Conservation (phyloP, 2,888 invertebrate genomes). For the Chesias legatella region DNA sequence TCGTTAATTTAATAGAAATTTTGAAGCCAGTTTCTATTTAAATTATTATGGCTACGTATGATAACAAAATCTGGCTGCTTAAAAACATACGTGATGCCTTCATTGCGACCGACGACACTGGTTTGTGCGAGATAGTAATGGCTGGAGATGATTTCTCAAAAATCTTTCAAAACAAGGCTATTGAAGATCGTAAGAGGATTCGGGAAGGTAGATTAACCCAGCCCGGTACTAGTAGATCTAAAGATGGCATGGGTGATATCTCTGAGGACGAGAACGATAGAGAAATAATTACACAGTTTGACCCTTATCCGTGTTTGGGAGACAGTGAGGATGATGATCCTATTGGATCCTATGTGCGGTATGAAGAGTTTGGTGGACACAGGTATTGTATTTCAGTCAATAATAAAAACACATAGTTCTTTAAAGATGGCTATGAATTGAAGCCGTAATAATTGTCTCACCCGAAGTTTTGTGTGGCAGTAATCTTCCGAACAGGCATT, state of each 20-base stretch:
- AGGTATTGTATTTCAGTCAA: slow-evolving; percentile 41
- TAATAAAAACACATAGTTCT: neutral
- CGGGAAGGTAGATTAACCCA: slow-evolving; percentile 50
- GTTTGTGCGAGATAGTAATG: slow-evolving; percentile 96
- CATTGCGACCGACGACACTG: slow-evolving; percentile 96
- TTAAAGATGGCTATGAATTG: no score
- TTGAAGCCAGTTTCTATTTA: neutral
- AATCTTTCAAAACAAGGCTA: slow-evolving; percentile 68
- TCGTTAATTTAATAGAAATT: no score
- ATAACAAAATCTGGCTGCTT: slow-evolving; percentile 95
- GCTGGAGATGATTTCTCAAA: slow-evolving; percentile 89
- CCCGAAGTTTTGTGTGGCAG: no score
- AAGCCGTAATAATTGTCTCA: no score
- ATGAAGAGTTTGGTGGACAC: slow-evolving; percentile 82
- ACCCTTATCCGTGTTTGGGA: slow-evolving; percentile 88
- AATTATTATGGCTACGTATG: slow-evolving; percentile 90
- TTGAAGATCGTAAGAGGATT: slow-evolving; percentile 63
- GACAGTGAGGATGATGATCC: slow-evolving; percentile 90
- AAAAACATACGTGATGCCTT: slow-evolving; percentile 96
- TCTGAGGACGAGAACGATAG: slow-evolving; percentile 61
- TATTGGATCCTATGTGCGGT: slow-evolving; percentile 85
- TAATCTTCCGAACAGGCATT: no score
- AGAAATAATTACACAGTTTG: slow-evolving; percentile 75
- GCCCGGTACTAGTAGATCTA: slow-evolving; percentile 57
- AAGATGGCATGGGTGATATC: slow-evolving; percentile 54